phyloP scores from a whole-genome alignment of 1,140 invertebrate species.

The Cyrtorhinus lividipennis region DNA sequence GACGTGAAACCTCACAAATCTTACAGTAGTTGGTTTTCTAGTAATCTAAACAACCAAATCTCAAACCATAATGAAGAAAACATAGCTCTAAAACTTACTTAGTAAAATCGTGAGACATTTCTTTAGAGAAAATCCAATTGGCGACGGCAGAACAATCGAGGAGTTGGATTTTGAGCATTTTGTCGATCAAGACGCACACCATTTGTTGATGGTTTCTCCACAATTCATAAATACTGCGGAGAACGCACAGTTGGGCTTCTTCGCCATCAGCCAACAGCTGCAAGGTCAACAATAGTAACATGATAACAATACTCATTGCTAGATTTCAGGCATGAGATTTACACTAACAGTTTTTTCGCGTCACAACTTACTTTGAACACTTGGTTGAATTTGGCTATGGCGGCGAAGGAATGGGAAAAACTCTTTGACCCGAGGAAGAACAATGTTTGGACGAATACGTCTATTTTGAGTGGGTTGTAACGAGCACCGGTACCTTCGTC shows the following conservation, averaged over 20 bases:
- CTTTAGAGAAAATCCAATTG: slow-evolving; percentile 97
- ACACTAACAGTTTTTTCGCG: too few relatives aligned
- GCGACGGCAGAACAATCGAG: slow-evolving; percentile 93
- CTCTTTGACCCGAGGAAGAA: slow-evolving; percentile 89
- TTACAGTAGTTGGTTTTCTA: too few relatives aligned
- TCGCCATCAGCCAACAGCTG: slow-evolving; percentile 78
- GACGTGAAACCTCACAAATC: too few relatives aligned
- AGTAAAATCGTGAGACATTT: slow-evolving; percentile 86
- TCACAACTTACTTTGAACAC: slow-evolving; percentile 84
- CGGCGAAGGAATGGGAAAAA: slow-evolving; percentile 95
- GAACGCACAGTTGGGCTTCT: slow-evolving; percentile 87
- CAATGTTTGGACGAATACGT: slow-evolving; percentile 91
- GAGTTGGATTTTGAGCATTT: slow-evolving; percentile 93
- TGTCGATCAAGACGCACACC: slow-evolving; percentile 91
- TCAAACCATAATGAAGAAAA: not conserved
- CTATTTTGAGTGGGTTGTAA: slow-evolving; percentile 85
- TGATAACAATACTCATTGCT: not conserved
- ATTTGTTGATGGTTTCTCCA: slow-evolving; percentile 95
- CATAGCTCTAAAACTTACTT: slow-evolving; percentile 39
- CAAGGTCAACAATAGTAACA: slow-evolving; percentile 17
- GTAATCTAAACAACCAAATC: too few relatives aligned
- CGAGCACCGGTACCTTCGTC: slow-evolving; percentile 43
- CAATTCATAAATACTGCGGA: slow-evolving; percentile 83
- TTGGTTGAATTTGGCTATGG: slow-evolving; percentile 90
- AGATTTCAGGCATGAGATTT: too few relatives aligned